Conservation (phyloP, 23 tunicate species). For the Phallusia fumigata region DNA sequence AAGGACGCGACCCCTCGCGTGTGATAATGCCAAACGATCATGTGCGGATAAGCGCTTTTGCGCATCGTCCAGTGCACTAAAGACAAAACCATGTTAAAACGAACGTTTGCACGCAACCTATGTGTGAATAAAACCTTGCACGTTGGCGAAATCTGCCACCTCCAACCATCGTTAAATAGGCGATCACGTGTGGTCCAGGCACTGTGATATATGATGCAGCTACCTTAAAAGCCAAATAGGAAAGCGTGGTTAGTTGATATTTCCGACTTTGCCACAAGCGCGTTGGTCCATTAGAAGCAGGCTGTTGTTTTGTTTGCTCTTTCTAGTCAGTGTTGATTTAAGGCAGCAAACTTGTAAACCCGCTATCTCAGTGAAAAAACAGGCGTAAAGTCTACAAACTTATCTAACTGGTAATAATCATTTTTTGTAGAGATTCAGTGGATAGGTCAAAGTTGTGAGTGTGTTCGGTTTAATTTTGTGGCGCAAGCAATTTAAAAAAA, state of each 20-base stretch:
- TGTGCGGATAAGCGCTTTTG: neutral
- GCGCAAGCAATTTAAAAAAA: too few species aligned
- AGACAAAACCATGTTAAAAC: neutral
- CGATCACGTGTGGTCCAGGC: neutral
- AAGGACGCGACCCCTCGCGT: neutral
- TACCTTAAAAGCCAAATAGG: neutral
- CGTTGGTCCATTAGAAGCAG: neutral
- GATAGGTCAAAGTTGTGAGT: too few species aligned
- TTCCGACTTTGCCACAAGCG: constrained; percentile 7
- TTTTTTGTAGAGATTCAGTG: too few species aligned
- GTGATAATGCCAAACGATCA: neutral
- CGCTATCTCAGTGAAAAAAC: too few species aligned
- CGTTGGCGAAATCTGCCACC: neutral
- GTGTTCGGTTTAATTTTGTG: too few species aligned
- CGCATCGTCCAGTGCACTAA: neutral
- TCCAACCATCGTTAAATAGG: too few species aligned
- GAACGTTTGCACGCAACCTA: too few species aligned
- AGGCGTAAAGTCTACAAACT: too few species aligned
- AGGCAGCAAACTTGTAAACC: too few species aligned
- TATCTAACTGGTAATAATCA: too few species aligned
- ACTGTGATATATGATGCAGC: neutral
- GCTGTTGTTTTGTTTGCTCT: neutral
- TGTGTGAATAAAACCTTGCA: neutral
- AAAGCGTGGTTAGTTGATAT: constrained; percentile 14
- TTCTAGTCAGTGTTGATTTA: neutral